A percentile compares a stretch with the other conserved stretches of the same genome.
These are phyloP conservation scores for Scrobipalpa costella DNA, from an alignment of 2,888 invertebrate species.

Conservation along the genomic window DNA sequence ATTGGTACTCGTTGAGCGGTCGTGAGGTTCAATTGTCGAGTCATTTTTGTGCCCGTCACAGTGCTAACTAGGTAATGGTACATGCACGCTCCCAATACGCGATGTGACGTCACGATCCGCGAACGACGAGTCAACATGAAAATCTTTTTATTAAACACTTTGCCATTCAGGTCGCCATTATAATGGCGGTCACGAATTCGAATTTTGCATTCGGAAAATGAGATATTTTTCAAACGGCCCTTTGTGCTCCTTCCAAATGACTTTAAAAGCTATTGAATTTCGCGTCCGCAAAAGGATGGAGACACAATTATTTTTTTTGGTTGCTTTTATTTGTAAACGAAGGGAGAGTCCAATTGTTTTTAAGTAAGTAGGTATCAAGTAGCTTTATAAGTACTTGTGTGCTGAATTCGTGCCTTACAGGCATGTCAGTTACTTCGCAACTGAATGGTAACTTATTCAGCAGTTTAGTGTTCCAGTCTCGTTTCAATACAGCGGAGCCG, in stretches of 20 bases:
- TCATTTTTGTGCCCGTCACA: conserved; percentile 56
- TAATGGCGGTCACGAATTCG: conserved; percentile 24
- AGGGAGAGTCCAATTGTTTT: neutral
- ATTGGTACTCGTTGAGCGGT: conserved; percentile 73
- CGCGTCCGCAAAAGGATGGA: neutral
- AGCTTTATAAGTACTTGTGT: neutral
- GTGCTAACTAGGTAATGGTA: conserved; percentile 47
- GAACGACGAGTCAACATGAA: conserved; percentile 17
- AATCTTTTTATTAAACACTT: conserved; percentile 22
- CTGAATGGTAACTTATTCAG: neutral
- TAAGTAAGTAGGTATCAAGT: neutral
- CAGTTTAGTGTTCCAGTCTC: neutral
- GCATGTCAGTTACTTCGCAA: neutral
- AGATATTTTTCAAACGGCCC: conserved; percentile 26
- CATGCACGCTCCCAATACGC: conserved; percentile 28
- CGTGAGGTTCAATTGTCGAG: conserved; percentile 64
- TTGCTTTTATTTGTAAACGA: neutral
- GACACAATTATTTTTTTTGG: conserved; percentile 5
- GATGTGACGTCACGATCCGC: conserved; percentile 28
- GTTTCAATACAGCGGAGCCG: neutral
- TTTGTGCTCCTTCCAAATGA: conserved; percentile 18
- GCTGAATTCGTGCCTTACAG: neutral
- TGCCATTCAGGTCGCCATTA: conserved; percentile 13
- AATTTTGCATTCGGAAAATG: conserved; percentile 25
- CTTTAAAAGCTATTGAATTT: neutral